phyloP scores from a whole-genome alignment of 2,888 invertebrate genomes.

The Teleogryllus oceanicus region DNA sequence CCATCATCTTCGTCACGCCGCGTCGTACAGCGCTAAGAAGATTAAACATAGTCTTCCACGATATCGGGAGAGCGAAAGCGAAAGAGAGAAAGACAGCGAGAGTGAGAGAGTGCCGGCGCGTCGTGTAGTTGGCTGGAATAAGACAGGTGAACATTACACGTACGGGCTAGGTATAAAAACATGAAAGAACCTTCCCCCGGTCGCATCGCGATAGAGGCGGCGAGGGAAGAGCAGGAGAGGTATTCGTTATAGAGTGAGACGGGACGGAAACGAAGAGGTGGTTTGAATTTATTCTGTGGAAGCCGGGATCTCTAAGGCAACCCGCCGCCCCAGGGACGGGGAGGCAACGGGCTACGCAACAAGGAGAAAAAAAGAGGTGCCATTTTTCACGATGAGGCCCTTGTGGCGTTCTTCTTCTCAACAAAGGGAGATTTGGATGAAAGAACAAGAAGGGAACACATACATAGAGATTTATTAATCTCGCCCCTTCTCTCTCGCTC shows the following conservation, averaged over 20 bases:
- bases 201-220: not conserved
- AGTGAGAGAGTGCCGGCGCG: not conserved
- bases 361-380: conserved; percentile 9
- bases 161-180: not conserved
- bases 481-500: not conserved
- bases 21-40: not conserved
- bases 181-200: not conserved
- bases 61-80: not conserved
- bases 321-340: not conserved
- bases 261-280: conserved; percentile 3
- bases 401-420: conserved; percentile 6
- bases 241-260: conserved; percentile 18
- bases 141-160: conserved; percentile 6
- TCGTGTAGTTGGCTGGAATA: not conserved
- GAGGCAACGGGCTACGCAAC: not conserved
- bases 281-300: conserved; percentile 1
- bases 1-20: no score
- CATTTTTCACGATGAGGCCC: conserved; percentile 18
- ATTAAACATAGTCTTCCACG: not conserved
- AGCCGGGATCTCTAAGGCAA: not conserved
- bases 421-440: conserved; percentile 18
- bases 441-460: conserved; percentile 18
- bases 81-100: no score
- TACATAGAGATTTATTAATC: conserved; percentile 18
- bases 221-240: not conserved